Conservation (phyloP, 2,888 invertebrate genomes). For the Melipona bicolor region DNA sequence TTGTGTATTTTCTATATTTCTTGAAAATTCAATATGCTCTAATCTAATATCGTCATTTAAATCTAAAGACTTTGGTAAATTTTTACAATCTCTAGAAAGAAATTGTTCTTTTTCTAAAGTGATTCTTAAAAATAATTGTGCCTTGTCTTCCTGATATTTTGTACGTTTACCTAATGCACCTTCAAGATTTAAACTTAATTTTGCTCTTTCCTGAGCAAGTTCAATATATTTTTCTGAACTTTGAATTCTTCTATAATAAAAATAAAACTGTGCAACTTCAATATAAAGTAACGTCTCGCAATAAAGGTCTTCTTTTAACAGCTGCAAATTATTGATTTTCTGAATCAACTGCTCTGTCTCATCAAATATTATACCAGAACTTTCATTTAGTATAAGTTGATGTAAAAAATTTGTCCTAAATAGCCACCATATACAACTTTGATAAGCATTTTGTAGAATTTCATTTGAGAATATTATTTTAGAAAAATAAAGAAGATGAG, state of each 20-base stretch:
- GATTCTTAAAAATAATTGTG: slow-evolving; percentile 93
- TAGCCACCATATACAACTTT: slow-evolving; percentile 87
- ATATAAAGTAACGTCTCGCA: slow-evolving; percentile 84
- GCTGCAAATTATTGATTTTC: slow-evolving; percentile 71
- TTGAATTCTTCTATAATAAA: slow-evolving; percentile 90
- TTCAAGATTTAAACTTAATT: slow-evolving; percentile 88
- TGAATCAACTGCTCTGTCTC: slow-evolving; percentile 86
- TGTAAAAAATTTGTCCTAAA: slow-evolving; percentile 90
- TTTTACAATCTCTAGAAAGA: slow-evolving; percentile 83
- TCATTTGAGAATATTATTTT: slow-evolving; percentile 79
- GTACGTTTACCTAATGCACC: slow-evolving; percentile 96
- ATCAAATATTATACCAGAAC: slow-evolving; percentile 88
- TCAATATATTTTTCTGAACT: slow-evolving; percentile 89
- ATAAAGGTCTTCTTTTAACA: slow-evolving; percentile 62
- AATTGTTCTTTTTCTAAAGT: slow-evolving; percentile 83
- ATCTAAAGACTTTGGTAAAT: slow-evolving; percentile 88
- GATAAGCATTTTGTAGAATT: slow-evolving; percentile 83
- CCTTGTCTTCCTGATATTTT: slow-evolving; percentile 92
- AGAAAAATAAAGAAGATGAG: slow-evolving; percentile 82
- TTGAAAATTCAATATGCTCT: slow-evolving; percentile 90
- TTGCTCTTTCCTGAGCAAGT: slow-evolving; percentile 87
- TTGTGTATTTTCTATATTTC: slow-evolving; percentile 85
- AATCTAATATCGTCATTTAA: slow-evolving; percentile 95
- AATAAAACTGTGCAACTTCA: slow-evolving; percentile 88
- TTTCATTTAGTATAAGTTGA: slow-evolving; percentile 91